Evolutionary conservation across 2,888 invertebrate species (phyloP).

Genomic region (Pemphredon lugubris): DNA sequence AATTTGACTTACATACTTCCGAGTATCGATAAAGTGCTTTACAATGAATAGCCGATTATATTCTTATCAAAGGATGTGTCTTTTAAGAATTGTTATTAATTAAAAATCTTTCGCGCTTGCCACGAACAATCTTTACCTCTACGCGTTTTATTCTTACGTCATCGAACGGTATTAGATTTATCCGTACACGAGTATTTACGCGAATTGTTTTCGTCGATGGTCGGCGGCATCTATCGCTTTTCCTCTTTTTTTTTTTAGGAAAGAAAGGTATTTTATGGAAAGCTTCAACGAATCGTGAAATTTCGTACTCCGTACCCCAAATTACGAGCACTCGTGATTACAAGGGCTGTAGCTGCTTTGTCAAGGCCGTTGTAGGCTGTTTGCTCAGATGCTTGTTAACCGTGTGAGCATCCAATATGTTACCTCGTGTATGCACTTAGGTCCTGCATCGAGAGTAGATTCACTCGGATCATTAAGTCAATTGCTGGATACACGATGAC

Average conservation of each 20-base stretch:
- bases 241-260: not conserved
- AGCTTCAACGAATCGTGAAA: not conserved
- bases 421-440: constrained; percentile 69
- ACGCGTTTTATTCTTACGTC: no score
- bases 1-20: constrained; percentile 28
- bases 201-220: no score
- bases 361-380: constrained; percentile 66
- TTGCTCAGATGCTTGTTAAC: constrained; percentile 72
- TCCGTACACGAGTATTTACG: no score
- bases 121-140: no score
- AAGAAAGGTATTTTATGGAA: not conserved
- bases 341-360: constrained; percentile 53
- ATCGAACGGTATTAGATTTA: no score
- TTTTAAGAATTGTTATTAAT: not conserved
- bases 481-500: constrained; percentile 63
- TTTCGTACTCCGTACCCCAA: constrained; percentile 20
- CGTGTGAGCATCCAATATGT: constrained; percentile 70
- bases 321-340: constrained; percentile 29
- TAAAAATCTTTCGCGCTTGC: no score
- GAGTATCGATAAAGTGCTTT: not conserved
- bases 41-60: not conserved
- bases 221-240: no score
- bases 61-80: not conserved
- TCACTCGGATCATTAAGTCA: constrained; percentile 71
- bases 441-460: constrained; percentile 64